Base-by-base conservation (phyloP, 30 jellyfish, hydroid and myxozoan genomes). In the Pelagia noctiluca region DNA sequence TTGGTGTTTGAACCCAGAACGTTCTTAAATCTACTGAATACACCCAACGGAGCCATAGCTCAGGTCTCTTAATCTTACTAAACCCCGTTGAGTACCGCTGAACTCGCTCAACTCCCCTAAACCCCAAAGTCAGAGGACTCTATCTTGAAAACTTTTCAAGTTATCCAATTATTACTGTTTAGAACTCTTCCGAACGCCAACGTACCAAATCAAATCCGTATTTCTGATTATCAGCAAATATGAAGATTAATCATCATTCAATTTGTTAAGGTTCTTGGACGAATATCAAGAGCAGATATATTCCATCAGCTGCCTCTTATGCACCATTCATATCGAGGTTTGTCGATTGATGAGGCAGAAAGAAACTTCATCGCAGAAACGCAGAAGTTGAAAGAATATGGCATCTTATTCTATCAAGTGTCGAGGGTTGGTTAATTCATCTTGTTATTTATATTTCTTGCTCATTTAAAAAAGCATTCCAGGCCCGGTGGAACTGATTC, bases 311-410 rank as follows among this genome's bases (percentile, higher is more conserved):
- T 80, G 65, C 90, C 90, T 36, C 90, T 80, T 22, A n/a, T 84
- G 93, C 97, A 90, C 70, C 92, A 85, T 34, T 84, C 97, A 24
- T 75, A 79, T 50, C 85, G 79, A 60, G 94, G 94, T 82, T 30
- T 83, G 71, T 69, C 84, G 13, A 84, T 48, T 32, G 91, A 72
- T 19, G 96, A 71, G 73, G 97, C 97, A 8, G 97, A 90, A 38
- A 11, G 35, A 29, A 89, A 30, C 24, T 90, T 84, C 69, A 25
- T 90, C 21, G 67, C 46, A 63, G 93, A 90, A 54, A 86, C 84
- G 10, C 85, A 66, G 65, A 69, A 62, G 38, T 81, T 90, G 47
- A 71, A 52, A 28, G 96, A 90, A 82, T 90, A 90, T 64, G 97
- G 97, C 16, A 79, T 67, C 21, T 54, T 90, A 1, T 85, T 90